Conservation (phyloP, 1,140 invertebrate genomes). For the Neotoxoptera formosana region DNA sequence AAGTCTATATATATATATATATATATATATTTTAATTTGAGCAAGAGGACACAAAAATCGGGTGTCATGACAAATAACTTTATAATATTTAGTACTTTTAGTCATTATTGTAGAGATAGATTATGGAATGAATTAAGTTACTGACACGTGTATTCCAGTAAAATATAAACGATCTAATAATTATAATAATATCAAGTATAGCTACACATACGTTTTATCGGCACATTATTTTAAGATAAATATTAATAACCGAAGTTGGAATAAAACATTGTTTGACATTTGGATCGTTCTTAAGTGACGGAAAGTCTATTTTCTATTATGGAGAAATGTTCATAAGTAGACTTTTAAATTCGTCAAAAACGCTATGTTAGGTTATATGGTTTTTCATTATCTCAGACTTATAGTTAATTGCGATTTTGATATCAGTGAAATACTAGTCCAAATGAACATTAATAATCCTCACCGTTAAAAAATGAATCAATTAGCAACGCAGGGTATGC, state of each 20-base stretch:
- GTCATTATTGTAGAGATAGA: neutral
- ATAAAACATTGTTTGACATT: neutral
- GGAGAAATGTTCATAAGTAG: neutral
- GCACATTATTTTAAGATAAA: neutral
- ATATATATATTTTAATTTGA: neutral
- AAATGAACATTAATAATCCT: neutral
- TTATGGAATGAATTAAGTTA: neutral
- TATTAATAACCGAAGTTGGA: neutral
- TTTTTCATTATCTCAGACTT: neutral
- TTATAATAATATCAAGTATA: slow-evolving; percentile 10
- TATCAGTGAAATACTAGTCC: neutral
- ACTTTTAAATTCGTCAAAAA: neutral
- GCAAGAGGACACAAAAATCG: neutral
- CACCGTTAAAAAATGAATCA: neutral
- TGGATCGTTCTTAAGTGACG: neutral
- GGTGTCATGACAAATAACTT: neutral
- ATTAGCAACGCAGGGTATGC: neutral
- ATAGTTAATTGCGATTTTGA: neutral
- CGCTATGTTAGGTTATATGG: neutral
- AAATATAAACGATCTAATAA: neutral
- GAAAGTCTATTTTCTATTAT: neutral
- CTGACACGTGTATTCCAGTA: neutral
- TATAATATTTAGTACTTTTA: slow-evolving; percentile 10
- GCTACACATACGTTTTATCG: neutral
- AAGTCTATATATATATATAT: slow-evolving; percentile 2